phyloP scores from a whole-genome alignment of 2,888 invertebrate species.

The Drosophila fungiperda region DNA sequence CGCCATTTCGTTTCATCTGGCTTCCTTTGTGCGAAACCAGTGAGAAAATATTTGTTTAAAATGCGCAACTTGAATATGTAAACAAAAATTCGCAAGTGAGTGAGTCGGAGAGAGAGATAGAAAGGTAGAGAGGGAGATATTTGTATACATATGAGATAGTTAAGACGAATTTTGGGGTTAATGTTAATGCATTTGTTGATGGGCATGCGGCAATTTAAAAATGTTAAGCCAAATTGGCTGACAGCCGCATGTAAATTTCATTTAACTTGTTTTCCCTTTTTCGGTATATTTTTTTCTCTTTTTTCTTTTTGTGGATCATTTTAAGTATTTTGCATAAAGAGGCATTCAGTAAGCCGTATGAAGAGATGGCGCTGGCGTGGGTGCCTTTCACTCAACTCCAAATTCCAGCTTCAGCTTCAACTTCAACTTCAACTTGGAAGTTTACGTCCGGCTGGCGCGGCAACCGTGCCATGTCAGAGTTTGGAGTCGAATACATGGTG shows the following conservation, averaged over 20 bases:
- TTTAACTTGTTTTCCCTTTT: conserved; percentile 73
- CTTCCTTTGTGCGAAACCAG: conserved; percentile 54
- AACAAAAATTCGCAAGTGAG: conserved; percentile 48
- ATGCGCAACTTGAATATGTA: conserved; percentile 64
- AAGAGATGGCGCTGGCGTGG: conserved; percentile 55
- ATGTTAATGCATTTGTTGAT: conserved; percentile 75
- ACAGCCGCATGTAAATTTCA: conserved; percentile 74
- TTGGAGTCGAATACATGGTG: conserved; percentile 33
- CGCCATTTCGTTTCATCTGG: conserved; percentile 44
- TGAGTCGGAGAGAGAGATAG: not conserved
- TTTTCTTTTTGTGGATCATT: conserved; percentile 31
- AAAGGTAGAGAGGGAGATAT: conserved; percentile 2
- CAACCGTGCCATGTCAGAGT: conserved; percentile 71
- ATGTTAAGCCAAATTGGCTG: conserved; percentile 73
- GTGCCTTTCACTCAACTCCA: conserved; percentile 74
- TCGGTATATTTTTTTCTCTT: conserved; percentile 24
- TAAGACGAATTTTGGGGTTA: conserved; percentile 71
- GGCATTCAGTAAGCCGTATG: conserved; percentile 33
- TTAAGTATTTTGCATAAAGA: conserved; percentile 49
- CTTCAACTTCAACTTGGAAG: conserved; percentile 22
- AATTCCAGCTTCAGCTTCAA: conserved; percentile 17
- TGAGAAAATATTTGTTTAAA: conserved; percentile 65
- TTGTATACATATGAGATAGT: conserved; percentile 24
- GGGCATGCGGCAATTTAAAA: conserved; percentile 69
- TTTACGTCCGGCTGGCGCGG: conserved; percentile 45